Evolutionary conservation across 2,113 vertebrate genomes (phyloP).

Genomic region (Rhinolophus ferrumequinum): DNA sequence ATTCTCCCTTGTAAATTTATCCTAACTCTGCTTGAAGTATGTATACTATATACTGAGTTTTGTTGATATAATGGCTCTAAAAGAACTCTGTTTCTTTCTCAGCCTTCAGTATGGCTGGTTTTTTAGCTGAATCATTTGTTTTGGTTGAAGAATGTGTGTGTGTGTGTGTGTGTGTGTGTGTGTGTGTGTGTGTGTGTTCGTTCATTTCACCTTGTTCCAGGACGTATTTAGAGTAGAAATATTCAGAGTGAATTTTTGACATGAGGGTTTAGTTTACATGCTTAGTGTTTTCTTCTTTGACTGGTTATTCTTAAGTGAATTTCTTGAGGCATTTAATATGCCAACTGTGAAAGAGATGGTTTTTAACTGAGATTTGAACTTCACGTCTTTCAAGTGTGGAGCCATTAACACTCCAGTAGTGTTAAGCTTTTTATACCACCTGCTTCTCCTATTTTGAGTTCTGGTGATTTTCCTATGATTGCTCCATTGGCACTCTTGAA

Average conservation of each 20-base stretch:
- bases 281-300: not conserved
- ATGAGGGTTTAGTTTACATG: not conserved
- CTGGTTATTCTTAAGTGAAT: not conserved
- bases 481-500: slow-evolving; percentile 66
- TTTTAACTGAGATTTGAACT: slow-evolving; percentile 62
- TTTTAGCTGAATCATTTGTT: not conserved
- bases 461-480: slow-evolving; percentile 66
- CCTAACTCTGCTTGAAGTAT: not conserved
- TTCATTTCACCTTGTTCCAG: not conserved
- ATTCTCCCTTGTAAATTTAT: not conserved
- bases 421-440: slow-evolving; percentile 79
- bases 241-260: not conserved
- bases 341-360: slow-evolving; percentile 17
- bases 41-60: not conserved
- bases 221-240: not conserved
- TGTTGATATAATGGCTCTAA: not conserved
- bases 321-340: slow-evolving; percentile 16
- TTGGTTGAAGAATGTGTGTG: not conserved
- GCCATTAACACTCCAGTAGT: slow-evolving; percentile 78
- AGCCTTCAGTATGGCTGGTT: not conserved
- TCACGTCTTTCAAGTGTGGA: not conserved
- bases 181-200: not conserved
- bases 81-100: not conserved
- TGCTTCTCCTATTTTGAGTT: slow-evolving; percentile 77
- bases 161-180: not conserved